phyloP scores from a whole-genome alignment of 2,113 vertebrate genomes.

The Macaca nemestrina region DNA sequence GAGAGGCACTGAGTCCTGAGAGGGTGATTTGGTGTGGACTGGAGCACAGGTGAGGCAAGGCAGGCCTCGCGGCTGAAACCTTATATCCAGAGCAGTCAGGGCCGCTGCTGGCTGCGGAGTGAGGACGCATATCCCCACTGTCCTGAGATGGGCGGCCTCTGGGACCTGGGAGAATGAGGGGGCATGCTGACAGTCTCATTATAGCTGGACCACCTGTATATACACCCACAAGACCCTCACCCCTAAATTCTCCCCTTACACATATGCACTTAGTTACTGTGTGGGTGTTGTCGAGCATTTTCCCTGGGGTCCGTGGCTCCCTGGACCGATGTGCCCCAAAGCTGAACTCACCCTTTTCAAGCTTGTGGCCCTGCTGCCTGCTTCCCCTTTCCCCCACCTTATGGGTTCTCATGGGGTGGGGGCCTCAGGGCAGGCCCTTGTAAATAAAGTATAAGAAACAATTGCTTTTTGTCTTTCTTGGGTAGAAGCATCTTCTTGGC shows the following conservation, averaged over 20 bases:
- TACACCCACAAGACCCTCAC: background rate
- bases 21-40: background rate
- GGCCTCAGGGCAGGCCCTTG: background rate
- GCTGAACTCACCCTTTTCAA: background rate
- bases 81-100: background rate
- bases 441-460: constrained; percentile 17
- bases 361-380: background rate
- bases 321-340: background rate
- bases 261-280: background rate
- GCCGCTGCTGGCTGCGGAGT: background rate
- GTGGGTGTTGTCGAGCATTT: background rate
- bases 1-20: background rate
- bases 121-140: accelerated
- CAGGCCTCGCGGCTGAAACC: background rate
- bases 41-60: background rate
- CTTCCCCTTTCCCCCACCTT: accelerated
- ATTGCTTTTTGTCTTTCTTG: background rate
- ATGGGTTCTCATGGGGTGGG: background rate
- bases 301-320: background rate
- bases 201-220: background rate
- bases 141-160: background rate
- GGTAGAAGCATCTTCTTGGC: background rate
- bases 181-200: background rate
- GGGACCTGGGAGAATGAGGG: background rate
- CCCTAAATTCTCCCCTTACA: background rate